Evolutionary conservation across 2,113 vertebrate species (phyloP).

Genomic region (Colossoma macropomum): DNA sequence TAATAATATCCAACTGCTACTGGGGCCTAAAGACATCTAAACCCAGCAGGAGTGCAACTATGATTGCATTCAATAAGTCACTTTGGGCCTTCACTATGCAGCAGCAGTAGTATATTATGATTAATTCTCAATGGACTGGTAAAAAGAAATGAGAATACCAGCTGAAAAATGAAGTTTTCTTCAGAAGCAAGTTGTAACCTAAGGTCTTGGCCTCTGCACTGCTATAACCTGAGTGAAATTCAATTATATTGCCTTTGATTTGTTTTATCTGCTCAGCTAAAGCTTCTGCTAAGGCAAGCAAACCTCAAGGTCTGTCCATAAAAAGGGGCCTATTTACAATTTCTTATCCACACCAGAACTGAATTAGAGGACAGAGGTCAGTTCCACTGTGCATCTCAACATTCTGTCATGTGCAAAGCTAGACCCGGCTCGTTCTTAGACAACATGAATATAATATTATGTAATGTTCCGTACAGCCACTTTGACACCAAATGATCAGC

Average conservation of each 20-base stretch:
- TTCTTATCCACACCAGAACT: neutral
- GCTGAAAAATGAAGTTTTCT: neutral
- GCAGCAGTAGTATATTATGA: neutral
- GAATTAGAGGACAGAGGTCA: neutral
- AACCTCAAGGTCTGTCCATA: neutral
- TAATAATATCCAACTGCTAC: neutral
- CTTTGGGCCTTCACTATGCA: neutral
- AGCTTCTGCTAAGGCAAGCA: neutral
- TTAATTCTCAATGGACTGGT: neutral
- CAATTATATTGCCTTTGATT: neutral
- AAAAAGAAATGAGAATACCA: neutral
- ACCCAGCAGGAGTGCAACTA: neutral
- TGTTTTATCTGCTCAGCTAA: neutral
- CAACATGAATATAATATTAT: neutral
- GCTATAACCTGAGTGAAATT: neutral
- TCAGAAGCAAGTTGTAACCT: neutral
- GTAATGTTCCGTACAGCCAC: neutral
- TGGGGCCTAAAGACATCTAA: neutral
- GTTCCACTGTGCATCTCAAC: neutral
- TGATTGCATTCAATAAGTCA: neutral
- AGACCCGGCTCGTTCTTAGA: neutral
- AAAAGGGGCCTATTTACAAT: neutral
- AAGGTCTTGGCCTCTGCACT: neutral
- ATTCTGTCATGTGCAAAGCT: neutral
- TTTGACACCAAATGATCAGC: slow-evolving; percentile 1